Evolutionary conservation across 2,113 vertebrate genomes (phyloP).

Genomic region (Sinocyclocheilus maitianheensis): DNA sequence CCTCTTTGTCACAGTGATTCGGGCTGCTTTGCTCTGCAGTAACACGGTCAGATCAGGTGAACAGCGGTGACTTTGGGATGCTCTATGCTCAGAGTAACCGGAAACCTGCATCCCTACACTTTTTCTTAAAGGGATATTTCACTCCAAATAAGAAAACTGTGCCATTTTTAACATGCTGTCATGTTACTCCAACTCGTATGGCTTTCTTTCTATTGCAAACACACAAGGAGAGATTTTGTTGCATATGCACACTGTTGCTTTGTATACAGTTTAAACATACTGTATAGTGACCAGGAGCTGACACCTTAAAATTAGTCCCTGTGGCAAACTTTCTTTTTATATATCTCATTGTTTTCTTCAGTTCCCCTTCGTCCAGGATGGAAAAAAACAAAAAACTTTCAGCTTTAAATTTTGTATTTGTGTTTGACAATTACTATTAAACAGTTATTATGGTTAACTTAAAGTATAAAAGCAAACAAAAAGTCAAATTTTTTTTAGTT

Average conservation of each 20-base stretch:
- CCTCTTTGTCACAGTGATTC: conserved; percentile 16
- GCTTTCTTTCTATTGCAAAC: neutral
- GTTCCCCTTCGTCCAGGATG: too few species aligned
- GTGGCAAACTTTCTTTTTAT: too few species aligned
- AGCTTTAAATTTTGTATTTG: too few species aligned
- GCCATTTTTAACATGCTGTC: neutral
- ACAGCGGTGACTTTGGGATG: conserved; percentile 41
- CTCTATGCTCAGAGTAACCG: conserved; percentile 7
- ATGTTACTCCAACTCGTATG: neutral
- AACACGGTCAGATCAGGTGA: conserved; percentile 32
- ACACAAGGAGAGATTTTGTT: neutral
- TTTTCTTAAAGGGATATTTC: neutral
- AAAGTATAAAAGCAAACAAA: too few species aligned
- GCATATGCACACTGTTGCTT: neutral
- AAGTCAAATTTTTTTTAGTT: too few species aligned
- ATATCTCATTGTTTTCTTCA: too few species aligned
- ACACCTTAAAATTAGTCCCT: neutral
- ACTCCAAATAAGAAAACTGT: neutral
- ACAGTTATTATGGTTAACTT: too few species aligned
- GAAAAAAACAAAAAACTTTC: too few species aligned
- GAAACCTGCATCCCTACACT: neutral
- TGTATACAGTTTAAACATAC: neutral
- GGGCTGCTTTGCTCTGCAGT: neutral
- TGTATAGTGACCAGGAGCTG: neutral
- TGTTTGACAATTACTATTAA: too few species aligned